phyloP scores from a whole-genome alignment of 2,113 vertebrate genomes.

The Hemichromis elongatus region DNA sequence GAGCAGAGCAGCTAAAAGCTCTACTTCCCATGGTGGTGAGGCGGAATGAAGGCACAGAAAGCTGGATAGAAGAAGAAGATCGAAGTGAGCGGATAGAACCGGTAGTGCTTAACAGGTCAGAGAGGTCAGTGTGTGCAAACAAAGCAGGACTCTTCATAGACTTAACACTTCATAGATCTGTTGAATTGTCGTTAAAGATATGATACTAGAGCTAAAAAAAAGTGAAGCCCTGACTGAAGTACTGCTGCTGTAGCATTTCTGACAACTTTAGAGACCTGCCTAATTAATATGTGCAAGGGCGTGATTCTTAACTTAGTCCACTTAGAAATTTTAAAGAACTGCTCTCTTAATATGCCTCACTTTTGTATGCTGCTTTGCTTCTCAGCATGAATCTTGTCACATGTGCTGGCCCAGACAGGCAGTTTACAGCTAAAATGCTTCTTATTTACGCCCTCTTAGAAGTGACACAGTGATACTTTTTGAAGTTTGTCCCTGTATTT shows the following conservation, averaged over 20 bases:
- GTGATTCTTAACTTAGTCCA: not conserved
- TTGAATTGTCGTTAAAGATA: not conserved
- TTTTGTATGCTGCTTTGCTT: not conserved
- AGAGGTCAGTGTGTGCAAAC: slow-evolving; percentile 32
- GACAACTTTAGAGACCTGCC: slow-evolving; percentile 2
- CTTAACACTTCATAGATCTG: slow-evolving; percentile 30
- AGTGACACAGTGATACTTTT: not conserved
- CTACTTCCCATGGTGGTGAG: no score
- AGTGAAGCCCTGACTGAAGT: not conserved
- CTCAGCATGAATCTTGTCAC: not conserved
- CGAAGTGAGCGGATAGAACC: no score
- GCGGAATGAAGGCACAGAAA: no score
- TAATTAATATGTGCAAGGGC: not conserved
- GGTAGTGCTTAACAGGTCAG: no score
- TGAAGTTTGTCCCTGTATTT: not conserved
- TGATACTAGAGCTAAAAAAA: not conserved
- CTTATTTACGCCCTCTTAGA: not conserved
- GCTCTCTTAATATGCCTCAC: not conserved
- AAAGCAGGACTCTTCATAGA: slow-evolving; percentile 45
- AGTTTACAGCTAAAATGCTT: not conserved
- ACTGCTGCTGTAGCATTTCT: slow-evolving; percentile 6
- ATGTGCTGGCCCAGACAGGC: not conserved
- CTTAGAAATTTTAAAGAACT: slow-evolving; percentile 15
- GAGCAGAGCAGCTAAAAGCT: no score
- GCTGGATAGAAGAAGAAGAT: no score